phyloP scores from a whole-genome alignment of 2,797 vertebrate species.

The Galaxias olidus region DNA sequence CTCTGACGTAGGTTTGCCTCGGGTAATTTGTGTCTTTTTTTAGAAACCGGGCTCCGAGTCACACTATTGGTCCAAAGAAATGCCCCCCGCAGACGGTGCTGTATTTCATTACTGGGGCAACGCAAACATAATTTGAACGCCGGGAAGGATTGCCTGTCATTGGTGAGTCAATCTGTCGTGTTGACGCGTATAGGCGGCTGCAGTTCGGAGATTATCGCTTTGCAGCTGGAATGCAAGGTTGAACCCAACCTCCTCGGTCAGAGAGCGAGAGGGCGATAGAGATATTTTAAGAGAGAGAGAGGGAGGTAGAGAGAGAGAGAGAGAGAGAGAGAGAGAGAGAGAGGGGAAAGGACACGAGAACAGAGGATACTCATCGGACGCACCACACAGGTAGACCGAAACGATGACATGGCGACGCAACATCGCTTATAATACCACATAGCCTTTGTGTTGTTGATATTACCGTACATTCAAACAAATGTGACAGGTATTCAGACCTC shows the following conservation, averaged over 20 bases:
- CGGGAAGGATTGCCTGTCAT: constrained; percentile 31
- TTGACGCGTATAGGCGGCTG: constrained; percentile 35
- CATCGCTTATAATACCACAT: no score
- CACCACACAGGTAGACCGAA: constrained; percentile 42
- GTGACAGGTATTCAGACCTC: no score
- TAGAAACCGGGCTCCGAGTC: constrained; percentile 16
- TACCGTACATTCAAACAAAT: no score
- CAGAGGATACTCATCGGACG: constrained; percentile 36
- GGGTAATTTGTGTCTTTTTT: constrained; percentile 34
- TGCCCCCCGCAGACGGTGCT: constrained; percentile 37
- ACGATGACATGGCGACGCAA: not conserved
- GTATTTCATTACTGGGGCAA: constrained; percentile 46
- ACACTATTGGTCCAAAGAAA: constrained; percentile 33
- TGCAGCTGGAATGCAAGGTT: constrained; percentile 52
- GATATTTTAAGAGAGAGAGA: not conserved
- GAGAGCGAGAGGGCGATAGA: constrained; percentile 33
- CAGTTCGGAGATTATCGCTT: constrained; percentile 34
- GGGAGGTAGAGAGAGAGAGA: not conserved
- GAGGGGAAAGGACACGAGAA: not conserved
- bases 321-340: not conserved
- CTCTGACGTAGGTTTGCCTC: constrained; percentile 33
- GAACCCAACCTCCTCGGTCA: constrained; percentile 33
- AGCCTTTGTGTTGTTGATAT: no score
- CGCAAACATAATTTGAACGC: constrained; percentile 42
- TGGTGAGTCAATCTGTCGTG: constrained; percentile 48